Base-by-base conservation (phyloP, 2,113 vertebrate genomes). In the Gymnogyps californianus region DNA sequence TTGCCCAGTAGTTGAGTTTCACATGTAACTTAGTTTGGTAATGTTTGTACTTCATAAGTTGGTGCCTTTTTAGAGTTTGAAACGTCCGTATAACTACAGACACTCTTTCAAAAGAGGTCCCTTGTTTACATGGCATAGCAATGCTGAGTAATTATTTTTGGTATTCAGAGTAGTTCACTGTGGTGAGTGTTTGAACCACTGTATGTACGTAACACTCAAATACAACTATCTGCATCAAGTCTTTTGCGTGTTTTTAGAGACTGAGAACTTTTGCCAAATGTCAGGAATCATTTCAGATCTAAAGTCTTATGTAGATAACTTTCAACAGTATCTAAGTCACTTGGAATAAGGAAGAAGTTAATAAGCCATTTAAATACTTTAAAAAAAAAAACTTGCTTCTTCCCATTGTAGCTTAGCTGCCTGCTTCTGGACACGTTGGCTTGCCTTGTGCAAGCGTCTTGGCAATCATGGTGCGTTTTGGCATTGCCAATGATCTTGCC, bases 151-250 rank as follows among this genome's bases (percentile, higher is more conserved):
- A 8, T 83, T 55, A 5, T 26, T 89, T 47, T 52, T 83, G 69
- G 64, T 64, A 29, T 87, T 81, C 14, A 9, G 59, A 70, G 59
- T 42, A 65, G 49, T 36, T 87, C 32, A 1, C 52, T 88, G 66
- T 49, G 57, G 26, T 46, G 54, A 54, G 29, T 6, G 26, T 55
- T 72, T 55, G 54, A 83, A 29, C 67, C 49, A 6, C 32, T 29
- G 14, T 22, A 6, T 10, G 1, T 31, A 18, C 0, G 2, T 34
- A n/a, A 22, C 5, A 0, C 71, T 54, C 10, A 19, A 11, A 10
- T 21, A 32, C 38, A 81, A 6, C 32, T 2, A 0, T n/a, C 2
- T 2, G 36, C 38, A 13, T 16, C 21, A 4, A 28, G 38, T 49
- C 38, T 58, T 75, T 10, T 32, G 16, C 26, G 32, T 93, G 51